These are phyloP conservation scores for Neodon shergylaensis DNA, from an alignment of 2,113 vertebrate genomes.

Conservation along the genomic window DNA sequence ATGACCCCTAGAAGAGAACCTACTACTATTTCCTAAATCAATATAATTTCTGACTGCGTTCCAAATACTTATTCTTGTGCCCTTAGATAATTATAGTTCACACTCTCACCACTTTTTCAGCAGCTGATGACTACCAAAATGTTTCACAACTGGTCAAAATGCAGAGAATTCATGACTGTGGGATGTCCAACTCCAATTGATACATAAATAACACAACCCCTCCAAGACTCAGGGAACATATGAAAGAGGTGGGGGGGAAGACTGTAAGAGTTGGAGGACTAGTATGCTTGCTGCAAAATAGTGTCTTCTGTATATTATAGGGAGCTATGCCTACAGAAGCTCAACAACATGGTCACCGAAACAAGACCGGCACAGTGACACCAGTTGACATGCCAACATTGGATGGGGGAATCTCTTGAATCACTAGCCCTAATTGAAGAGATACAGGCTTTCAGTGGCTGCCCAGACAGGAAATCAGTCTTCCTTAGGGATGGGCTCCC, in stretches of 20 bases:
- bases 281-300: neutral
- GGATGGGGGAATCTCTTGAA: neutral
- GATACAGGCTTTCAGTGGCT: neutral
- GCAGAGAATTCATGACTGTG: neutral
- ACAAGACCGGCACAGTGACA: neutral
- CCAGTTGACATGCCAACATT: neutral
- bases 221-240: neutral
- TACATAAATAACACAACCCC: neutral
- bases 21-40: neutral
- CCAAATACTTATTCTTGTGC: neutral
- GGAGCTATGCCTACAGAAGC: neutral
- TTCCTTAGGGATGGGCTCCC: neutral
- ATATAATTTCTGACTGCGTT: neutral
- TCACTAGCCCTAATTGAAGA: neutral
- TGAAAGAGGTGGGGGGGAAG: neutral
- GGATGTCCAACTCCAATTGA: neutral
- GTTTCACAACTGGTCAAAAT: neutral
- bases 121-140: neutral
- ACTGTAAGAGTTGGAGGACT: neutral
- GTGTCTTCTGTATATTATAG: neutral
- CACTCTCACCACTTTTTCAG: neutral
- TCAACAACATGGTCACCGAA: neutral
- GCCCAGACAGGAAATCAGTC: neutral
- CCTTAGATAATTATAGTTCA: neutral
- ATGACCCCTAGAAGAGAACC: neutral